Base-by-base conservation (phyloP, 1,140 invertebrate genomes). In the Chrysomallon squamiferum region DNA sequence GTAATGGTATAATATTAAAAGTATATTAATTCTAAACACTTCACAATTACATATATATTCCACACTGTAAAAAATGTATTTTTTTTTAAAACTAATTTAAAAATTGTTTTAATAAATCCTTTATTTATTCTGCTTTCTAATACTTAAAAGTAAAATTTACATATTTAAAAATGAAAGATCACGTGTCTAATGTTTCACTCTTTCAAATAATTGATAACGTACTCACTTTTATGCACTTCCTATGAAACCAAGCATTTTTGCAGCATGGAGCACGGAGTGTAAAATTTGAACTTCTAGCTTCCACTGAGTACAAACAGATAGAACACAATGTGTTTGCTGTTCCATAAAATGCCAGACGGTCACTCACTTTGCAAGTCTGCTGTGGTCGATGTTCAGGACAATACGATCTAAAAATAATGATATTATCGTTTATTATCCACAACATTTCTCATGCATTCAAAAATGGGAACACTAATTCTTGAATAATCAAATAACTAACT, bases 181-280 rank as follows among this genome's bases (percentile, higher is more conserved):
- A n/a, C n/a, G n/a, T n/a, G n/a, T n/a, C n/a, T n/a, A n/a, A n/a
- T n/a, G n/a, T n/a, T n/a, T n/a, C n/a, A n/a, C n/a, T n/a, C n/a
- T n/a, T n/a, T n/a, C n/a, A n/a, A n/a, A n/a, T n/a, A n/a, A n/a
- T n/a, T n/a, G n/a, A n/a, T n/a, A n/a, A n/a, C n/a, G n/a, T 61
- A 18, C 61, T 43, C 81, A 89, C 88, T 83, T 89, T 88, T 62
- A 91, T 83, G 84, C 90, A 91, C 30, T 70, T 71, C 47, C 88
- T 79, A 79, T 91, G 90, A 75, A 90, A 90, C 87, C 87, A 90
- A 6, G 88, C 86, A 72, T 88, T 87, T 62, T 87, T 88, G 74
- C 90, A 91, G 78, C 90, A 91, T 0, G 89, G 88, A n/a, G 89
- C 86, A 84, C 88, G 87, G 13, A 91, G 66, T 4, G 87, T 88